Evolutionary conservation across 2,113 vertebrate species (phyloP), one percentile per base, ranked within the genome.

Genomic region (Gambusia holbrooki): DNA sequence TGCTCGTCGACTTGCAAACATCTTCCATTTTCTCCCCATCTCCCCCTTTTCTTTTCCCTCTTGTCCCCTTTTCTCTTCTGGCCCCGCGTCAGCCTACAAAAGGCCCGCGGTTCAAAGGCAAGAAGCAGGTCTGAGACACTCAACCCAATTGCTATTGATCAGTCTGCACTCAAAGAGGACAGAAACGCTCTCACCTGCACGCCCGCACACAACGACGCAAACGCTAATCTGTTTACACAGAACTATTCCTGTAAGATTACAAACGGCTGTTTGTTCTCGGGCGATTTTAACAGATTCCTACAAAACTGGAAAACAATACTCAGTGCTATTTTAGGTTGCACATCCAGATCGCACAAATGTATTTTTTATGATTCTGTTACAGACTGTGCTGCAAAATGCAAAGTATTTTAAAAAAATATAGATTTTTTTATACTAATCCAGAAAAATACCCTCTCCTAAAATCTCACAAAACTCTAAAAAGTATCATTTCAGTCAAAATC

Each of bases 141-240:
- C 90, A 88, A 92, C 89, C 91, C 89, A 92, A 94, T 95, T 93
- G 92, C 89, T 89, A 94, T 93, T 91, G 89, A 94, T 93, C 90
- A 91, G 83, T 73, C 78, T 83, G 79, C 88, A 83, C 85, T 90
- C 84, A 32, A n/a, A 75, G 62, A 80, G 75, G 73, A 88, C 77
- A 80, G 76, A 80, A 72, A 80, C 63, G 25, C 9, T 10, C 84
- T 87, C 81, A 88, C 85, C 76, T 84, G 85, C 87, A 64, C 62
- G 29, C 79, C 66, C 62, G 0, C 84, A 67, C 78, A 73, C 54
- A 79, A n/a, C 48, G 66, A 35, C 29, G 19, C 63, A 51, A 32
- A n/a, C 15, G 9, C 28, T 32, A 32, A 83, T 71, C 61, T 76
- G 62, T 66, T 70, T 40, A 30, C n/a, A 79, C 74, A 62, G 32